Base-by-base conservation (phyloP, 2,797 vertebrate species). In the Arnoldichthys spilopterus region DNA sequence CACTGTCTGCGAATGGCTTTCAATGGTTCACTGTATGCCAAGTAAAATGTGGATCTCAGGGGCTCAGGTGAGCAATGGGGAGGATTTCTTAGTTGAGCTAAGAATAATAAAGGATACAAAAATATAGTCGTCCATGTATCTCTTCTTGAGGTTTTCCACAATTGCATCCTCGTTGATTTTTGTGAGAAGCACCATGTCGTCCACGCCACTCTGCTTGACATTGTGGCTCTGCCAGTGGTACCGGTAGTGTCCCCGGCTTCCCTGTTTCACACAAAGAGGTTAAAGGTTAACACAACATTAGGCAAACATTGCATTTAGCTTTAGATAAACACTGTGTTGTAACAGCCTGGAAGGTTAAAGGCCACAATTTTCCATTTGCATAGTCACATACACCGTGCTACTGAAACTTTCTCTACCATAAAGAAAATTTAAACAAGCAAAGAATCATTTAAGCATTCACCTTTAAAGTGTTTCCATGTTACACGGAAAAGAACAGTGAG, bases 161-260 rank as follows among this genome's bases (percentile, higher is more conserved):
- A 99, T 98, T 86, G 96, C 96, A 0, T 98, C 97, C 88, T 99
- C 98, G 0, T 88, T 94, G 93, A 99, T 98, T 90, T 98, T 98
- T 79, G 97, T 94, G 80, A 99, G 92, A 67, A 99, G 93, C 74
- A 99, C 97, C 98, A 99, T 99, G 92, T 99, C 98, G 0, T 99
- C 98, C 92, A 99, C 97, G 0, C 98, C 97, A 0, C 97, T 99
- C 87, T 99, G 97, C 79, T 98, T 99, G 74, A 99, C 98, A 76
- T 99, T 98, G 87, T 98, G 97, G 92, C 96, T 98, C 92, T 99
- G 98, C 97, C 97, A 99, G 91, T 99, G 97, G 84, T 98, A 98
- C 90, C 95, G 95, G 92, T 94, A 96, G 88, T 97, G 97, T 4
- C 96, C 97, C 91, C 96, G 97, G 94, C 98, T 99, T 87, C 98